These are phyloP conservation scores for Tor tambroides DNA, from an alignment of 2,113 vertebrate species.

Conservation along the genomic window DNA sequence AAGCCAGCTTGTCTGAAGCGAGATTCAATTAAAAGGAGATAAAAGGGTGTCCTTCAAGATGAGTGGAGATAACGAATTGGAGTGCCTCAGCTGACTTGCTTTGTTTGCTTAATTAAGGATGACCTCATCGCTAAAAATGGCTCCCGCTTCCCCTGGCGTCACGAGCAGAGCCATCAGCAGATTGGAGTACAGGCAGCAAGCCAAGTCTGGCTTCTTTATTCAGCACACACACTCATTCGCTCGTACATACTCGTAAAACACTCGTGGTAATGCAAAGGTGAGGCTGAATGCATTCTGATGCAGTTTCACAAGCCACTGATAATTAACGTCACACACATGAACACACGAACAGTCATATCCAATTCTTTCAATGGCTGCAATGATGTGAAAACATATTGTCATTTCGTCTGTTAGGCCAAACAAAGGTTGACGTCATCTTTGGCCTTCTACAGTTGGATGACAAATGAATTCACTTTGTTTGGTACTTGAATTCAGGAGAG, in stretches of 20 bases:
- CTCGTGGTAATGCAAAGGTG: neutral
- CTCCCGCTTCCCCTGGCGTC: slow-evolving; percentile 78
- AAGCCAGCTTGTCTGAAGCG: slow-evolving; percentile 70
- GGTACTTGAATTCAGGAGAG: neutral
- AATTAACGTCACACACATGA: neutral
- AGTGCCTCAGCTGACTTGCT: slow-evolving; percentile 77
- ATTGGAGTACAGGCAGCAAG: slow-evolving; percentile 79
- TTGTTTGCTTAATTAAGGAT: slow-evolving; percentile 82
- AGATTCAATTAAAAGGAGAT: slow-evolving; percentile 80
- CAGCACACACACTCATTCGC: slow-evolving; percentile 16
- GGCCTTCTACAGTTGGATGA: slow-evolving; percentile 9
- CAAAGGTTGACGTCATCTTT: slow-evolving; percentile 36
- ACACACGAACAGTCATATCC: neutral
- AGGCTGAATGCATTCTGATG: neutral
- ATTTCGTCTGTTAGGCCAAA: neutral
- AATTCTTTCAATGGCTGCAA: too few relatives aligned
- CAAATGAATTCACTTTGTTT: slow-evolving; percentile 36
- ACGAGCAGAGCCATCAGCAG: slow-evolving; percentile 81
- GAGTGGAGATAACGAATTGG: slow-evolving; percentile 79
- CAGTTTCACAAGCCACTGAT: neutral
- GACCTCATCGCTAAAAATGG: slow-evolving; percentile 86
- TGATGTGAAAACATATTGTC: neutral
- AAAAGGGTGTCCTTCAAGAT: slow-evolving; percentile 78
- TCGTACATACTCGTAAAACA: neutral
- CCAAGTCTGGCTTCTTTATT: slow-evolving; percentile 63